phyloP scores from a whole-genome alignment of 92 coral and sea anemone species.

The Virgularia gustaviana region DNA sequence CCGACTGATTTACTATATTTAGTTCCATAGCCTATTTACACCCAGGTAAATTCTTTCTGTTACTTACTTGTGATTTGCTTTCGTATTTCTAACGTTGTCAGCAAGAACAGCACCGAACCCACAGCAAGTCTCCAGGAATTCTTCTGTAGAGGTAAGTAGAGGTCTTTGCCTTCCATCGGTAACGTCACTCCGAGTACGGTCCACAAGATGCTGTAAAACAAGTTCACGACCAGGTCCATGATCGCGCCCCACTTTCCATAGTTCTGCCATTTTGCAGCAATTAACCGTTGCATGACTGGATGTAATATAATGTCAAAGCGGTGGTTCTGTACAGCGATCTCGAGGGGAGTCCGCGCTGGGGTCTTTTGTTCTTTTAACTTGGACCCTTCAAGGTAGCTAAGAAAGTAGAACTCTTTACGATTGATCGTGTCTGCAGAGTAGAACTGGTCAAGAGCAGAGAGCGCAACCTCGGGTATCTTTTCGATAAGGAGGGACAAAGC shows the following conservation, averaged over 20 bases:
- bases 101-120: constrained; percentile 53
- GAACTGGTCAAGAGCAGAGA: constrained; percentile 79
- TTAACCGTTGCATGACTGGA: constrained; percentile 87
- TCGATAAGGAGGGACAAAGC: constrained; percentile 80
- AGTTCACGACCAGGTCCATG: constrained; percentile 64
- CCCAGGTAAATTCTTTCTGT: no score
- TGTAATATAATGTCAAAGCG: constrained; percentile 94
- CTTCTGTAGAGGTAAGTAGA: constrained; percentile 59
- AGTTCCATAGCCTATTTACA: no score
- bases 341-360: constrained; percentile 91
- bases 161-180: constrained; percentile 56
- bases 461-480: constrained; percentile 87
- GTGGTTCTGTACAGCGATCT: constrained; percentile 79
- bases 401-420: constrained; percentile 78
- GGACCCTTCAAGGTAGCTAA: constrained; percentile 80
- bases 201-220: constrained; percentile 75
- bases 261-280: constrained; percentile 74
- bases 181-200: constrained; percentile 79
- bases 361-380: constrained; percentile 28
- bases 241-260: constrained; percentile 85
- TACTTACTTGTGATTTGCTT: constrained; percentile 55
- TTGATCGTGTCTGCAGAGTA: constrained; percentile 86
- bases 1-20: no score
- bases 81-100: constrained; percentile 65
- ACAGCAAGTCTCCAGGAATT: constrained; percentile 76